Percentiles rank a stretch among this genome's conserved stretches.
Conservation (phyloP, 2,797 vertebrate species). For the Odontamblyopus rebecca region DNA sequence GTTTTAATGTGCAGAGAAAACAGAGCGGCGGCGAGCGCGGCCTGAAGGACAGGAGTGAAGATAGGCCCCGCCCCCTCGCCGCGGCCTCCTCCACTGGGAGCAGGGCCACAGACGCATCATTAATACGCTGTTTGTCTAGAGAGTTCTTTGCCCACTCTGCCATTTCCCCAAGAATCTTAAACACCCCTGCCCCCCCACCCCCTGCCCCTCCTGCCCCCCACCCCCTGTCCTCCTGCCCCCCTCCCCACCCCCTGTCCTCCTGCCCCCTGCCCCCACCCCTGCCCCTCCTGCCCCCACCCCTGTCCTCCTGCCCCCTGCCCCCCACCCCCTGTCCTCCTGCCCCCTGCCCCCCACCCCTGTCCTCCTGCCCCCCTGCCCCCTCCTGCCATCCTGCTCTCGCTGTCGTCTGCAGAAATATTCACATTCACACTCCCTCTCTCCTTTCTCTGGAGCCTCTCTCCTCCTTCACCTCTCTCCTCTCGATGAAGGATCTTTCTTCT, state of each 20-base stretch:
- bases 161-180: conserved; percentile 81
- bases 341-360: not conserved
- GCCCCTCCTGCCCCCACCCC: too few species aligned
- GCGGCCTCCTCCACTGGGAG: conserved; percentile 32
- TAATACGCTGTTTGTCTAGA: conserved; percentile 77
- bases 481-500: too few species aligned
- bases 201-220: conserved; percentile 19
- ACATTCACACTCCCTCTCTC: conserved; percentile 46
- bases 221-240: conserved; percentile 23
- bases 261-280: conserved; percentile 1
- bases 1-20: conserved; percentile 80
- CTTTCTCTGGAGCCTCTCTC: too few species aligned
- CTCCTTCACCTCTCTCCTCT: too few species aligned
- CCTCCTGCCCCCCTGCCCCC: too few species aligned
- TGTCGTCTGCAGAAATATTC: conserved; percentile 65
- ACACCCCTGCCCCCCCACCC: conserved; percentile 38
- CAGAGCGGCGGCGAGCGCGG: conserved; percentile 67
- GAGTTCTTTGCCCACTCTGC: conserved; percentile 74
- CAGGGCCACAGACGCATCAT: conserved; percentile 70
- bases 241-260: conserved; percentile 31
- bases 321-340: too few species aligned
- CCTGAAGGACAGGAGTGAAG: conserved; percentile 74
- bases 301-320: too few species aligned
- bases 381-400: conserved; percentile 42
- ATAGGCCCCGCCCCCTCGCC: conserved; percentile 25